Conservation (phyloP, 2,888 invertebrate species). For the Sabellastarte sp. region DNA sequence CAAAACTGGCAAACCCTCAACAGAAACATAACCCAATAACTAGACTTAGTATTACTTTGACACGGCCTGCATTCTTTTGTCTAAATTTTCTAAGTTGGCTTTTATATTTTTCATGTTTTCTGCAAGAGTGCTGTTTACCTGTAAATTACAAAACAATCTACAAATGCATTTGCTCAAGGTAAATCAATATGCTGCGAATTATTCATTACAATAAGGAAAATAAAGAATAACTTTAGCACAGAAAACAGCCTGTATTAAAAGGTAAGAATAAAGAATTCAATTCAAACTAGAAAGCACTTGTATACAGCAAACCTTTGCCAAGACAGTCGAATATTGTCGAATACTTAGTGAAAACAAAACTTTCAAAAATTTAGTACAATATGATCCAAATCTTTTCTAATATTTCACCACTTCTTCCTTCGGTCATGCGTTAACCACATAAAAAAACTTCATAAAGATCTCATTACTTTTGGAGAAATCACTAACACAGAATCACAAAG, state of each 20-base stretch:
- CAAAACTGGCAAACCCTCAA: too few species aligned
- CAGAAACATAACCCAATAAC: too few species aligned
- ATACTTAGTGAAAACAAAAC: too few species aligned
- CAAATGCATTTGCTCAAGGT: too few species aligned
- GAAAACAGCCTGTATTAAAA: background rate
- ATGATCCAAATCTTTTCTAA: too few species aligned
- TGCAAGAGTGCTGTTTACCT: slow-evolving; percentile 42
- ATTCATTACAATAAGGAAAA: background rate
- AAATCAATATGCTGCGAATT: too few species aligned
- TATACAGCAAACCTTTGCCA: too few species aligned
- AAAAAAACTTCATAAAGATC: background rate
- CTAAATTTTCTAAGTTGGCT: slow-evolving; percentile 41
- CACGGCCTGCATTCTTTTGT: slow-evolving; percentile 37
- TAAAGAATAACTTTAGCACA: background rate
- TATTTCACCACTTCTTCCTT: background rate
- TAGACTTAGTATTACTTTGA: slow-evolving; percentile 28
- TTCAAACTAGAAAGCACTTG: too few species aligned
- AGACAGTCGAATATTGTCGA: too few species aligned
- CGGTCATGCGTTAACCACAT: background rate
- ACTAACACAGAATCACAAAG: background rate
- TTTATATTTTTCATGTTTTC: slow-evolving; percentile 43
- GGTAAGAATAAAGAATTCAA: background rate
- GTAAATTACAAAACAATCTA: slow-evolving; percentile 23
- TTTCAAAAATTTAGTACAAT: too few species aligned
- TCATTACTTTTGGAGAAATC: background rate